phyloP scores from a whole-genome alignment of 2,113 vertebrate genomes.

The Poeciliopsis retropinna region DNA sequence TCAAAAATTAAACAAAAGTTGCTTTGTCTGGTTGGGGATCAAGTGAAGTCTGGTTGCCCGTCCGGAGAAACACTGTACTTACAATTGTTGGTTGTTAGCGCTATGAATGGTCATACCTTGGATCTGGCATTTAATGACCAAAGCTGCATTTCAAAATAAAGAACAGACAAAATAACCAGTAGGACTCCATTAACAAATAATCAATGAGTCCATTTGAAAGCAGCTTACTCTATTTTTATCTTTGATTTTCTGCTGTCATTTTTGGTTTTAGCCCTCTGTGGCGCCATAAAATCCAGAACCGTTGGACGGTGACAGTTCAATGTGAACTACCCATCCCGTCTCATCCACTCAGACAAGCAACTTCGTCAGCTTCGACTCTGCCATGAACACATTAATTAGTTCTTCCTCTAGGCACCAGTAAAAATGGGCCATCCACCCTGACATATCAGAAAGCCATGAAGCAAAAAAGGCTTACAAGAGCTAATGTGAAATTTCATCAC shows the following conservation, averaged over 20 bases:
- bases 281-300: conserved; percentile 46
- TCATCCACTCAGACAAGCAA: conserved; percentile 62
- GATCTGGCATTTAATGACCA: not conserved
- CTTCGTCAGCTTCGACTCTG: conserved; percentile 53
- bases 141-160: not conserved
- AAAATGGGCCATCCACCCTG: conserved; percentile 35
- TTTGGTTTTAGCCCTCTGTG: conserved; percentile 33
- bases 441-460: conserved; percentile 49
- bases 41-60: too few relatives aligned
- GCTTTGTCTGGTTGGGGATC: too few relatives aligned
- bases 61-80: too few relatives aligned
- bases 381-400: conserved; percentile 62
- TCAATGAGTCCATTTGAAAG: conserved; percentile 27
- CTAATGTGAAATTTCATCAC: conserved; percentile 45
- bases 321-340: conserved; percentile 70
- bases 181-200: not conserved
- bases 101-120: not conserved
- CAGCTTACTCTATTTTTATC: conserved; percentile 32
- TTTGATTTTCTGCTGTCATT: conserved; percentile 34
- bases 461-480: conserved; percentile 42
- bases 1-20: too few relatives aligned
- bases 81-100: too few relatives aligned
- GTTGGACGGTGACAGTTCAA: conserved; percentile 58
- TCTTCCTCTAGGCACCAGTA: conserved; percentile 32
- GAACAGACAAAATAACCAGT: not conserved